Evolutionary conservation across 2,113 vertebrate genomes (phyloP).

Genomic region (Phoenicopterus ruber): DNA sequence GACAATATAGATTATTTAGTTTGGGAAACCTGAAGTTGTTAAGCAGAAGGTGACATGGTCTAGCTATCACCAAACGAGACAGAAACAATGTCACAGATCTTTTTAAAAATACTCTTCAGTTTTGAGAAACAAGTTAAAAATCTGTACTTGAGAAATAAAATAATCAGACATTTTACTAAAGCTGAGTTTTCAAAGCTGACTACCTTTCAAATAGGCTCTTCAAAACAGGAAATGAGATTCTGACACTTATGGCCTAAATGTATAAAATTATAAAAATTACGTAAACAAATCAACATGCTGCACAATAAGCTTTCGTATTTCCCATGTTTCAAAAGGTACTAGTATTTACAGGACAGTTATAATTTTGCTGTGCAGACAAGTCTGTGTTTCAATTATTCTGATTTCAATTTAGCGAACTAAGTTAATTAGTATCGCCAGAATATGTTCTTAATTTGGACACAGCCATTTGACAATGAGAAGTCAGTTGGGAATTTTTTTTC

Average conservation of each 20-base stretch:
- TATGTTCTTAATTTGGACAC: neutral
- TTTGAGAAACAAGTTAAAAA: neutral
- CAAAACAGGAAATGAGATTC: neutral
- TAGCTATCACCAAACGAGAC: neutral
- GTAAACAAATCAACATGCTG: neutral
- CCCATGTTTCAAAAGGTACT: neutral
- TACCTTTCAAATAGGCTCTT: neutral
- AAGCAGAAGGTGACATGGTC: neutral
- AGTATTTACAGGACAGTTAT: neutral
- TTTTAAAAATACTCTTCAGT: neutral
- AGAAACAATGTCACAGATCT: neutral
- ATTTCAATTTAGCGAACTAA: neutral
- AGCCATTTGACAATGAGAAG: neutral
- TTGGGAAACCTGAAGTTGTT: neutral
- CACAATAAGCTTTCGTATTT: neutral
- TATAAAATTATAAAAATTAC: neutral
- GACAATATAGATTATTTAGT: neutral
- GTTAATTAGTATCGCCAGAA: neutral
- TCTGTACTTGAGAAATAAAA: neutral
- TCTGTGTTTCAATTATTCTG: neutral
- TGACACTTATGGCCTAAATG: neutral
- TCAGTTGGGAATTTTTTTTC: neutral
- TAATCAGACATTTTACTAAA: neutral
- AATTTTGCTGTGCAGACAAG: neutral
- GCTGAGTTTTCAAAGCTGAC: neutral